These are phyloP conservation scores for Catocala sponsa DNA, from an alignment of 2,888 invertebrate genomes.

Conservation along the genomic window DNA sequence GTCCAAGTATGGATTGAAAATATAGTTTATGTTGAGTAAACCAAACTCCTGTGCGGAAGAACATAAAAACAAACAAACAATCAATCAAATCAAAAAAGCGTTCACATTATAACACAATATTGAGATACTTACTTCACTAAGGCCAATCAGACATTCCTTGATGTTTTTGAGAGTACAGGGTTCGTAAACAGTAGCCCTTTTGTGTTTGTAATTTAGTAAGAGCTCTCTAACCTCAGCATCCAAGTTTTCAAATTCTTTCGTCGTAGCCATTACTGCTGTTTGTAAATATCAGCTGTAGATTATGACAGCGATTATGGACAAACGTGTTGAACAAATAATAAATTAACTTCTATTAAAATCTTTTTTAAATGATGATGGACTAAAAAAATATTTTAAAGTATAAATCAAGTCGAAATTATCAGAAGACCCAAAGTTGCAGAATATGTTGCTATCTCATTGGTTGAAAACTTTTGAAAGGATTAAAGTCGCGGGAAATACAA, in stretches of 20 bases:
- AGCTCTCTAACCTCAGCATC: constrained; percentile 83
- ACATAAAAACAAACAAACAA: not conserved
- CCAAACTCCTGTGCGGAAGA: constrained; percentile 68
- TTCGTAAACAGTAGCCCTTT: constrained; percentile 76
- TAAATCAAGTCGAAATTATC: too few relatives aligned
- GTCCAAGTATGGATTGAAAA: constrained; percentile 79
- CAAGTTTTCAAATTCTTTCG: constrained; percentile 61
- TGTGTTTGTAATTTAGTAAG: constrained; percentile 76
- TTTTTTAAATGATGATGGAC: too few relatives aligned
- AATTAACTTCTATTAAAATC: too few relatives aligned
- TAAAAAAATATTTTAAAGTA: too few relatives aligned
- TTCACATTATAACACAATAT: not conserved
- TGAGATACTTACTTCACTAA: constrained; percentile 68
- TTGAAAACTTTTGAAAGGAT: too few relatives aligned
- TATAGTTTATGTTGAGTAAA: constrained; percentile 73
- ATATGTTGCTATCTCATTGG: too few relatives aligned
- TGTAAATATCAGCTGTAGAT: not conserved
- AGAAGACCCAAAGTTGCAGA: too few relatives aligned
- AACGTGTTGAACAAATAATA: too few relatives aligned
- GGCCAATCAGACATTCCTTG: constrained; percentile 79
- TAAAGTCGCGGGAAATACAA: too few relatives aligned
- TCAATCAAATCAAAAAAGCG: not conserved
- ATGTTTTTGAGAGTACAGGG: constrained; percentile 77
- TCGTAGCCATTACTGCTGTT: constrained; percentile 47
- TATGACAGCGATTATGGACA: too few relatives aligned